Conservation (phyloP, 2,888 invertebrate species). For the Drosophila fungiperda region DNA sequence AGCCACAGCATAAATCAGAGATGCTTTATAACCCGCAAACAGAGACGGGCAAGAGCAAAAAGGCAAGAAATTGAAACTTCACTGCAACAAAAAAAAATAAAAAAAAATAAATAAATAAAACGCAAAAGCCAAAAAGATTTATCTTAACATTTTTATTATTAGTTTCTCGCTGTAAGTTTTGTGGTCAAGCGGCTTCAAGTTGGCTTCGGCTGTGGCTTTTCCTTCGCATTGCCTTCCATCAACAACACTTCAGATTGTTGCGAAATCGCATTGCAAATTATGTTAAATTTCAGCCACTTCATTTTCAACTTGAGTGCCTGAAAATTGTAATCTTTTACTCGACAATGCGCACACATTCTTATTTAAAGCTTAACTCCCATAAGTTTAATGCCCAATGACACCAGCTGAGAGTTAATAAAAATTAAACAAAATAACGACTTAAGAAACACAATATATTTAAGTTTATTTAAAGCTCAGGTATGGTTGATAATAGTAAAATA, state of each 20-base stretch:
- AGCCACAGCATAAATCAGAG: constrained; percentile 66
- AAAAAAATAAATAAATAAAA: constrained; percentile 14
- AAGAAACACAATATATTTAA: neutral
- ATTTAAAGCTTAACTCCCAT: constrained; percentile 1
- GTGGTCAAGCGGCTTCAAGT: constrained; percentile 58
- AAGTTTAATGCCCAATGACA: constrained; percentile 19
- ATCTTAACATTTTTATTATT: constrained; percentile 79
- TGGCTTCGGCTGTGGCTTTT: constrained; percentile 34
- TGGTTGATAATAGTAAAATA: neutral
- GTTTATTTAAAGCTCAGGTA: neutral
- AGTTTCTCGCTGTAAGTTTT: constrained; percentile 63
- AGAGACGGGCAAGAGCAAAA: neutral
- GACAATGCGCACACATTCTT: constrained; percentile 10
- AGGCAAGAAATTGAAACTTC: constrained; percentile 57
- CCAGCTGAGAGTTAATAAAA: neutral
- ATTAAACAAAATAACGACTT: neutral
- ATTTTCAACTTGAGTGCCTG: constrained; percentile 63
- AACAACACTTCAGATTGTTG: constrained; percentile 63
- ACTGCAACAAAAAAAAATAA: constrained; percentile 17
- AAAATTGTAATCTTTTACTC: constrained; percentile 39
- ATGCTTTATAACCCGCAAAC: constrained; percentile 56
- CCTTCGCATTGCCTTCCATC: constrained; percentile 17
- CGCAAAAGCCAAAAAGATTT: constrained; percentile 63
- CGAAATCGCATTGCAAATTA: constrained; percentile 73
- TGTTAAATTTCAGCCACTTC: constrained; percentile 67